Evolutionary conservation across 2,888 invertebrate genomes (phyloP), one percentile per base, ranked within the genome.

Genomic region (Chaetogeoica ovagalla): DNA sequence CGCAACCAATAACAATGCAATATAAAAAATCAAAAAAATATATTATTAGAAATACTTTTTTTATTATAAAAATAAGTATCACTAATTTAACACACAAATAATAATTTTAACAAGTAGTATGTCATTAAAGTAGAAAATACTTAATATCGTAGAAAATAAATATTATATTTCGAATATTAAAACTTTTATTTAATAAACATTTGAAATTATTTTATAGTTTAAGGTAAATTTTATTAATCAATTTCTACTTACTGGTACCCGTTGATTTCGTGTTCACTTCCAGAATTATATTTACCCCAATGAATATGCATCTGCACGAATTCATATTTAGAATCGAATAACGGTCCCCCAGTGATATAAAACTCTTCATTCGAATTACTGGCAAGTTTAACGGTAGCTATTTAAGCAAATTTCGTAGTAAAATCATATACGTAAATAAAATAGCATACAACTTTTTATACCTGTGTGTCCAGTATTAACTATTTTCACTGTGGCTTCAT

Each of bases 281-380:
- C 92, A 86, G 88, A 88, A 85, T 90, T 88, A 81, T 88, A 86
- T 0, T 86, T 84, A 3, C 91, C 91, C 92, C 92, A 92, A 84
- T 92, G 91, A 84, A 92, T 90, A 85, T 92, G 92, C 69, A 91
- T 86, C 85, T 92, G 91, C 0, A 91, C 90, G 74, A 92, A 88
- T 0, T 90, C 86, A 83, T 91, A 91, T 82, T 89, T 90, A 13
- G 89, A 89, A 59, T 81, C 62, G 13, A 83, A 75, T 23, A 83
- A 52, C 13, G 83, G 83, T 11, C 83, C 83, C 5, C 82, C 83
- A 5, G 55, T 66, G 23, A 83, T 57, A 37, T 17, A 79, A 11
- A 71, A 71, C 7, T 57, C 39, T 0, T 55, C 43, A n/a, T 57
- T 19, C 23, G 71, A 23, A 55, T 39, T 43, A 11, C 71, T 65